Percentiles rank a stretch among this genome's conserved stretches.
These are phyloP conservation scores for Pocota personata DNA, from an alignment of 2,888 invertebrate genomes.

Conservation along the genomic window DNA sequence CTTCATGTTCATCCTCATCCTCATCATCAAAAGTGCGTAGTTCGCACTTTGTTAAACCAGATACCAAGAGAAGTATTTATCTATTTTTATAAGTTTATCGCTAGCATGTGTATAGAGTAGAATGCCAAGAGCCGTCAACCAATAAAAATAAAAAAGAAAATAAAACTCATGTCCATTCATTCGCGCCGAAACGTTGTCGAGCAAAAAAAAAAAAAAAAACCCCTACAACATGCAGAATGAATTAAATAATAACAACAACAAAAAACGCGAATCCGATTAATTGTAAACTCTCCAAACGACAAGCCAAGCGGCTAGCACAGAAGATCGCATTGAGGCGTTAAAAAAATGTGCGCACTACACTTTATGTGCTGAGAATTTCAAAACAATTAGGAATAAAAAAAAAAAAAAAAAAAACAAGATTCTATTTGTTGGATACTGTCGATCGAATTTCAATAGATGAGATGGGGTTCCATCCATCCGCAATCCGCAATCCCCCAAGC, in stretches of 20 bases:
- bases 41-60: constrained; percentile 9
- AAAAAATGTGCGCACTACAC: constrained; percentile 3
- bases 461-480: not conserved
- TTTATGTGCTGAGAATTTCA: constrained; percentile 8
- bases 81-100: constrained; percentile 49
- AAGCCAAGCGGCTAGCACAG: not conserved
- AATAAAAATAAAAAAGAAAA: not conserved
- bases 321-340: constrained; percentile 16
- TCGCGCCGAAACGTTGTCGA: not conserved
- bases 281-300: not conserved
- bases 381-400: not conserved
- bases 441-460: constrained; percentile 41
- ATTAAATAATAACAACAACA: constrained; percentile 1
- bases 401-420: not conserved
- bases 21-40: constrained; percentile 20
- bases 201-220: not conserved
- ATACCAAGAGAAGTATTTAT: not conserved
- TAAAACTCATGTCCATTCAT: not conserved
- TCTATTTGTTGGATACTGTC: constrained; percentile 15
- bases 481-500: not conserved
- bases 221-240: constrained; percentile 10
- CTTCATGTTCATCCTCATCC: not conserved
- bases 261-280: constrained; percentile 9
- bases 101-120: constrained; percentile 16
- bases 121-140: constrained; percentile 13